These are phyloP conservation scores for Carettochelys insculpta DNA, from an alignment of 2,113 vertebrate genomes.

Conservation along the genomic window DNA sequence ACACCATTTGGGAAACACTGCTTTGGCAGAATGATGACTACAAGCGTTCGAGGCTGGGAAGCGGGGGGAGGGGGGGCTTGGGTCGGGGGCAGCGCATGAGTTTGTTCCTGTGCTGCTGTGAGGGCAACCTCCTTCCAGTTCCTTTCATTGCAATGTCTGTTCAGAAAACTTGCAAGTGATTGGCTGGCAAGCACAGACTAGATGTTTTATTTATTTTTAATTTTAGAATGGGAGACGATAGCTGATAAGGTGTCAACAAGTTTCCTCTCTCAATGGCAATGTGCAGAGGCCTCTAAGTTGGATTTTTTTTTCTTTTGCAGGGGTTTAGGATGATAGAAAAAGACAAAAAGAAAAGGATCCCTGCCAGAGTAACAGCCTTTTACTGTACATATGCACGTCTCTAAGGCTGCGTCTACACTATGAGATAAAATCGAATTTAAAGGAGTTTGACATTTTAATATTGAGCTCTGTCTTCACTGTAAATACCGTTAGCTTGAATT, in stretches of 20 bases:
- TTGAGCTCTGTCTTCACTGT: too few species aligned
- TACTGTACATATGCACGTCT: background rate
- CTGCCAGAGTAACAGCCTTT: background rate
- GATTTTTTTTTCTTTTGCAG: background rate
- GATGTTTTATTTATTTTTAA: background rate
- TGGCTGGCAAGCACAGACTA: background rate
- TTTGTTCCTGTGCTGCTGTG: background rate
- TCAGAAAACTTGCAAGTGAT: background rate
- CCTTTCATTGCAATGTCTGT: background rate
- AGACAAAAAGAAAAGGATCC: background rate
- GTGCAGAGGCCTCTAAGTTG: rapidly evolving
- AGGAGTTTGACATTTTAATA: too few species aligned
- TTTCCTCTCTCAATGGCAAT: background rate
- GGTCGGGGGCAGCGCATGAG: background rate
- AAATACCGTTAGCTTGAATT: too few species aligned
- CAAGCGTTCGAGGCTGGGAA: too few species aligned
- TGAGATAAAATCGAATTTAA: too few species aligned
- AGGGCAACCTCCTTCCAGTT: background rate
- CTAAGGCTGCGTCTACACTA: too few species aligned
- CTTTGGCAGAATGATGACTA: background rate
- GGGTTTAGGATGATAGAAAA: background rate
- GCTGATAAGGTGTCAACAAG: background rate
- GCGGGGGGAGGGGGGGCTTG: background rate
- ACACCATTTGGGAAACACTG: too few species aligned
- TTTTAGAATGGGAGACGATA: background rate